Base-by-base conservation (phyloP, 2,888 invertebrate species). In the Macrosiphum euphorbiae region DNA sequence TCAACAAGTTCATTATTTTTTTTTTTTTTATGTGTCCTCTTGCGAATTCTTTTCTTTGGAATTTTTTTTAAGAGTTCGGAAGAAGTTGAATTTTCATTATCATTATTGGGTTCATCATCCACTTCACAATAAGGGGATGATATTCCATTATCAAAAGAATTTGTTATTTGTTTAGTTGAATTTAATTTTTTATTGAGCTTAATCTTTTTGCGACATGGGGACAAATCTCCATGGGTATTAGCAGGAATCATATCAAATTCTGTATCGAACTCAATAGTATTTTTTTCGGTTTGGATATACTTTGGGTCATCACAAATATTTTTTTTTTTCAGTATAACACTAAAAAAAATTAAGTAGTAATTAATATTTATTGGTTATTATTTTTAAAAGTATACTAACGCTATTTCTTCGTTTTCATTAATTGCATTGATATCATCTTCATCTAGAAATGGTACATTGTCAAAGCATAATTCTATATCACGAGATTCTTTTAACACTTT, bases 391-490 rank as follows among this genome's bases (percentile, higher is more conserved):
- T 84, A 86, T 90, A 94, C 93, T 16, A 13, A 94, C 93, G 35
- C 50, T 20, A 94, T 94, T 94, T 94, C 93, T 94, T 94, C 93
- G 50, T 90, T 90, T 61, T 90, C 93, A 13, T 94, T 90, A 41
- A 94, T 94, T 41, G 50, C 93, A 50, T 90, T n/a, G 41, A 94
- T 90, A 20, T 94, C 93, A 67, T 94, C 93, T 86, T 94, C 93
- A 61, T 94, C 93, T 5, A 94, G 86, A 88, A 94, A 94, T 10
- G 85, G 85, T 61, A 94, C 52, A 50, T 85, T 50, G 35, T 94
- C 93, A 10, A 90, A 26, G 86, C 86, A 94, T 85, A 94, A 41
- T 26, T 94, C 93, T 58, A 94, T 90, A 20, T 90, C 90, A 61
- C 61, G 93, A 50, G 20, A 28, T 86, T 94, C 93, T 28, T 61